Percentiles rank a stretch among this genome's conserved stretches.
Conservation (phyloP, 1,140 invertebrate genomes). For the Monomorium pharaonis region DNA sequence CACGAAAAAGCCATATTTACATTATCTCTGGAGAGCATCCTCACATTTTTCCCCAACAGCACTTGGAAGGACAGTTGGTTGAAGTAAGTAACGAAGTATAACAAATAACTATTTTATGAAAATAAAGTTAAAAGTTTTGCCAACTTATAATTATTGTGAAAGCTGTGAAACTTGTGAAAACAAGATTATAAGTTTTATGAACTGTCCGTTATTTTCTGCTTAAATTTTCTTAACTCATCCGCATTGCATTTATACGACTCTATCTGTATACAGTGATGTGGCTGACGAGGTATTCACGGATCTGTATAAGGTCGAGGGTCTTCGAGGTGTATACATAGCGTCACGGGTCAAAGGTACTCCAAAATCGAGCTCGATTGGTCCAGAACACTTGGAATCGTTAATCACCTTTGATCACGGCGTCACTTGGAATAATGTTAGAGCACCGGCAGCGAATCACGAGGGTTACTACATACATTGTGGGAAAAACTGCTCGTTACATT, state of each 20-base stretch:
- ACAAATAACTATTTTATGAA: not conserved
- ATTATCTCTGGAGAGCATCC: constrained; percentile 92
- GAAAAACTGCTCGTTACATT: constrained; percentile 92
- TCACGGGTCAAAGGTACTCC: constrained; percentile 89
- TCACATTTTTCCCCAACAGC: constrained; percentile 93
- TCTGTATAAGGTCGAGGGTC: constrained; percentile 93
- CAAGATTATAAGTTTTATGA: not conserved
- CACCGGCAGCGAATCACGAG: constrained; percentile 89
- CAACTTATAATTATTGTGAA: not conserved
- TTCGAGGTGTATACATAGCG: constrained; percentile 95
- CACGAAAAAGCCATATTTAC: constrained; percentile 88
- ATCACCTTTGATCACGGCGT: constrained; percentile 95
- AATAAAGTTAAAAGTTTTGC: not conserved
- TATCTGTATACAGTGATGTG: constrained; percentile 87
- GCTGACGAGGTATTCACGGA: constrained; percentile 94
- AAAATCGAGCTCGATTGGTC: constrained; percentile 86
- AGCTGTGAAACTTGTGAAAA: not conserved
- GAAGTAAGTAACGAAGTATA: constrained; percentile 87
- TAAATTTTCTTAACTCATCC: constrained; percentile 11
- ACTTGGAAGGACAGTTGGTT: constrained; percentile 94
- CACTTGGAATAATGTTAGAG: constrained; percentile 91
- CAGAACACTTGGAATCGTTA: constrained; percentile 91
- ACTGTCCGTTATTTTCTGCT: not conserved
- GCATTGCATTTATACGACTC: constrained; percentile 25
- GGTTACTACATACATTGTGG: constrained; percentile 88